phyloP scores from a whole-genome alignment of 1,140 invertebrate species.

The Cecropterus lyciades region DNA sequence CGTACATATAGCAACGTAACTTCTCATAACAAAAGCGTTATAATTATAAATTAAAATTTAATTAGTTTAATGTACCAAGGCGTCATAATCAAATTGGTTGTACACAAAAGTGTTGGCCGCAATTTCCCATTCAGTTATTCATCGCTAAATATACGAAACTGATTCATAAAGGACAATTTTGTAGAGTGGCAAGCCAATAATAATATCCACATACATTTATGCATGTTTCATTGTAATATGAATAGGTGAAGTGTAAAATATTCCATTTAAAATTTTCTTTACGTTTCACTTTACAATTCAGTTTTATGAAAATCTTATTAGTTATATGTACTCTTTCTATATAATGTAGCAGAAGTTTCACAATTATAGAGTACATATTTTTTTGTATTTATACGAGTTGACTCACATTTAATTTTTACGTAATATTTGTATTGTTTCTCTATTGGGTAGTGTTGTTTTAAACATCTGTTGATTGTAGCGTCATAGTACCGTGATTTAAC shows the following conservation, averaged over 20 bases:
- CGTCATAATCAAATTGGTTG: background rate
- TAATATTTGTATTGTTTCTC: too few species aligned
- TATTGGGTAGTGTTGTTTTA: too few species aligned
- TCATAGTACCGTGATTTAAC: too few species aligned
- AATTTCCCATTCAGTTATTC: constrained; percentile 18
- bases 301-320: too few species aligned
- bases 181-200: constrained; percentile 25
- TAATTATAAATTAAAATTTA: background rate
- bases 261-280: constrained; percentile 11
- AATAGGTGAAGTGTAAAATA: constrained; percentile 4
- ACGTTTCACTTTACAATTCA: background rate
- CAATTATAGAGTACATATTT: too few species aligned
- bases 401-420: too few species aligned
- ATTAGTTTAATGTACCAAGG: constrained; percentile 7
- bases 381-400: too few species aligned
- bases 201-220: constrained; percentile 26
- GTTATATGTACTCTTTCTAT: too few species aligned
- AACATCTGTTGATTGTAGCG: too few species aligned
- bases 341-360: too few species aligned
- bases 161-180: constrained; percentile 30
- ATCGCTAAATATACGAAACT: constrained; percentile 4
- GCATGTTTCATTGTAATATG: constrained; percentile 23
- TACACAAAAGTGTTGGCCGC: background rate
- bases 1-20: too few species aligned
- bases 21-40: too few species aligned